Conservation (phyloP, 2,797 vertebrate genomes). For the Scolopax bukidnonensis region DNA sequence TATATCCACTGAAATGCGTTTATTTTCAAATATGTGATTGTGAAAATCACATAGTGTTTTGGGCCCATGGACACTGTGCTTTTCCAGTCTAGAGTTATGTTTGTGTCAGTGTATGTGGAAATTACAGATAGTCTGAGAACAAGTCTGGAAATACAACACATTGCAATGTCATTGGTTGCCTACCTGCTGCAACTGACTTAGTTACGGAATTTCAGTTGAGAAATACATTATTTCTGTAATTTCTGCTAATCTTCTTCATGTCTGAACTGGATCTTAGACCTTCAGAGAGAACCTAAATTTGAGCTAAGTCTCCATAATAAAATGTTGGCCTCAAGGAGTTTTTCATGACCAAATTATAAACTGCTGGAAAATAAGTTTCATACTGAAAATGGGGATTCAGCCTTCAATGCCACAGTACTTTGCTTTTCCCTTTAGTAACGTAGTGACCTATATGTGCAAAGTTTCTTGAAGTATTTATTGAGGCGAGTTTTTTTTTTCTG, state of each 20-base stretch:
- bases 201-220: neutral
- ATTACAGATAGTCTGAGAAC: neutral
- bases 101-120: neutral
- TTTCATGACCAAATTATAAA: slow-evolving; percentile 40
- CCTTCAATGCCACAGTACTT: neutral
- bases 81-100: neutral
- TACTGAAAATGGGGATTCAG: slow-evolving; percentile 49
- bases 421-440: neutral
- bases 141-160: neutral
- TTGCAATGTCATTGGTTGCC: neutral
- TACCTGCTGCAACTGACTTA: neutral
- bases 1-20: neutral
- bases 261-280: neutral
- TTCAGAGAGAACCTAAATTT: neutral
- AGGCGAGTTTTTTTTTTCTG: slow-evolving; percentile 23
- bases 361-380: slow-evolving; percentile 8
- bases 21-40: neutral
- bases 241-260: neutral
- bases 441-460: slow-evolving; percentile 33
- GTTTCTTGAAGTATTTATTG: slow-evolving; percentile 21
- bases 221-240: neutral
- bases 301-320: neutral
- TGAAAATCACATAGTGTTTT: neutral
- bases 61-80: neutral
- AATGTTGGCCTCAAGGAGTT: slow-evolving; percentile 1